These are phyloP conservation scores for Eubasilissa splendida DNA, from an alignment of 2,888 invertebrate genomes.

Conservation along the genomic window DNA sequence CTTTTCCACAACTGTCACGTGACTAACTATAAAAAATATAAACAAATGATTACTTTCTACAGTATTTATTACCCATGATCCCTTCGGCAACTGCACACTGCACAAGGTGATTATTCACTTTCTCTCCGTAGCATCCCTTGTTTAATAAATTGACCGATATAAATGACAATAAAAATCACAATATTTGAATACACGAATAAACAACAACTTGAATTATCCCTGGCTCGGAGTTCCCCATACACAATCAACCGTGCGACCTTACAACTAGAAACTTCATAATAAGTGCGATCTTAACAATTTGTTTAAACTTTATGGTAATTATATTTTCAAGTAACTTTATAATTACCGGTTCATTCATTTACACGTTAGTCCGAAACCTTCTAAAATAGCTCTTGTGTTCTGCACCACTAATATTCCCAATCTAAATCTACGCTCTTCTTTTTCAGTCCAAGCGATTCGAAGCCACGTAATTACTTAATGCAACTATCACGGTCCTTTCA, in stretches of 20 bases:
- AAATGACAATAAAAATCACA: slow-evolving; percentile 43
- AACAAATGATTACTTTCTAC: slow-evolving; percentile 45
- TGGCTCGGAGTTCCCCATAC: slow-evolving; percentile 52
- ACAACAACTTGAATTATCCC: slow-evolving; percentile 30
- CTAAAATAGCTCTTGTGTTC: slow-evolving; percentile 47
- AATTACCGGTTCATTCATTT: slow-evolving; percentile 35
- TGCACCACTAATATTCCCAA: slow-evolving; percentile 33
- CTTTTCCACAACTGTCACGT: slow-evolving; percentile 31
- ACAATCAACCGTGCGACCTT: slow-evolving; percentile 45
- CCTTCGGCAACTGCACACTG: slow-evolving; percentile 20
- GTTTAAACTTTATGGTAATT: slow-evolving; percentile 45
- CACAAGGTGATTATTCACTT: slow-evolving; percentile 19
- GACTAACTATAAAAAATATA: slow-evolving; percentile 48
- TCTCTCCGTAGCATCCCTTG: slow-evolving; percentile 36
- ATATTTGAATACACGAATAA: slow-evolving; percentile 34
- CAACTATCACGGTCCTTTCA: slow-evolving; percentile 21
- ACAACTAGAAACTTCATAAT: slow-evolving; percentile 49
- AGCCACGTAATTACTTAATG: slow-evolving; percentile 38
- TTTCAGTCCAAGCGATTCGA: slow-evolving; percentile 39
- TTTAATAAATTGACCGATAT: slow-evolving; percentile 52
- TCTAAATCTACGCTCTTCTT: slow-evolving; percentile 20
- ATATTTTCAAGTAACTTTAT: slow-evolving; percentile 36
- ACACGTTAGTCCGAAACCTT: slow-evolving; percentile 33
- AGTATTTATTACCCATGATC: slow-evolving; percentile 30
- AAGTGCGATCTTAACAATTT: slow-evolving; percentile 56